Evolutionary conservation across 2,113 vertebrate genomes (phyloP), one percentile per base, ranked within the genome.

Genomic region (Pristiophorus japonicus): DNA sequence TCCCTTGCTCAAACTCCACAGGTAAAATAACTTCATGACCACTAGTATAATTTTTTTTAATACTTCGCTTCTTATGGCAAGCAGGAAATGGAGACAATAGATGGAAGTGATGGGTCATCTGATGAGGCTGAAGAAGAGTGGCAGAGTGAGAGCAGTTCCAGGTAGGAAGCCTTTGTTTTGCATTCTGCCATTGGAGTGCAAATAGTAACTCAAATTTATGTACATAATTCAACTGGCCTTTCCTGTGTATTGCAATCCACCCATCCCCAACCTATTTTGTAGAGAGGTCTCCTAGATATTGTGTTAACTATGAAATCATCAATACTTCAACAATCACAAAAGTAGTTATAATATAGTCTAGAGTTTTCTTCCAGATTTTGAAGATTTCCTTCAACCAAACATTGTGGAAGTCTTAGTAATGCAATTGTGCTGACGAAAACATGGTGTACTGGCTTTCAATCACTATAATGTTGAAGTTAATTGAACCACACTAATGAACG

Each of bases 61-160:
- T 63, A 42, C 4, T 85, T n/a, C 42, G 47, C 22, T 67, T 92
- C 62, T 66, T 59, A 6, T 94, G 96, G 0, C 96, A 67, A 70
- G 14, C 42, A 98, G 97, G 98, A 98, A 96, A 98, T 98, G 94
- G 98, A 99, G 91, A 98, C 97, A n/a, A 96, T 85, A 47, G 98
- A 98, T 95, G 98, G 98, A 95, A 99, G 98, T 3, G 98, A 99
- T 7, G 98, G 96, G 1, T 99, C 99, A 16, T 96, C 98, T 96
- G 98, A 98, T 59, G 98, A 99, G 73, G 98, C 97, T 27, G 98
- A 98, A 96, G 96, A 98, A 96, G 97, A 97, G 12, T 99, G 99
- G 99, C 98, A 99, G 96, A 99, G 98, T 84, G 99, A 99, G 97
- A 99, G 98, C 97, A 99, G 98, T 96, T 99, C 99, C 96, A 99